Evolutionary conservation across 2,888 invertebrate genomes (phyloP).

Genomic region (Chorisops tibialis): DNA sequence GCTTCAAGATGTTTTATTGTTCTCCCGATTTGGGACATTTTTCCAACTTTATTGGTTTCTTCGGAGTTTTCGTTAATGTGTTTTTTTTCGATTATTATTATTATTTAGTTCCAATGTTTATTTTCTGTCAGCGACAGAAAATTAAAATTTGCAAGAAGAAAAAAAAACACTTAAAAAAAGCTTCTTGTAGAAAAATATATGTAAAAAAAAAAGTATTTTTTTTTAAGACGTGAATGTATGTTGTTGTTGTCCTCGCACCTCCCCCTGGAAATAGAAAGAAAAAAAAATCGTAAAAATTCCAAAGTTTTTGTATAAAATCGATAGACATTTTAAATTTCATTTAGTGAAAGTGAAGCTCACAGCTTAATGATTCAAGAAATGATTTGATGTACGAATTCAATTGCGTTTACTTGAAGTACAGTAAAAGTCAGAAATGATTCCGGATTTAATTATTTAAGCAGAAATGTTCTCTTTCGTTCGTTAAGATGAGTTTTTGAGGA

Average conservation of each 20-base stretch:
- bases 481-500: no score
- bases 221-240: slow-evolving; percentile 13
- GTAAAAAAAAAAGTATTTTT: slow-evolving; percentile 43
- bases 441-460: no score
- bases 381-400: no score
- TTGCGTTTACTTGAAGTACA: no score
- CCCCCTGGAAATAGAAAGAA: slow-evolving; percentile 45
- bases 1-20: slow-evolving; percentile 72
- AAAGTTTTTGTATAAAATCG: no score
- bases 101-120: not conserved
- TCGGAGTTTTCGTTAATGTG: not conserved
- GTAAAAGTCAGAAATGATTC: no score
- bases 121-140: not conserved
- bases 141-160: slow-evolving; percentile 2
- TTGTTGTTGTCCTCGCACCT: slow-evolving; percentile 45
- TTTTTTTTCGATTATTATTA: slow-evolving; percentile 7
- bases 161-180: slow-evolving; percentile 13
- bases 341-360: no score
- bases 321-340: no score
- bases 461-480: no score
- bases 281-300: not conserved
- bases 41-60: slow-evolving; percentile 12
- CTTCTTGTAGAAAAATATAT: slow-evolving; percentile 38
- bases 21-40: slow-evolving; percentile 61
- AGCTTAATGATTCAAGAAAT: no score